Evolutionary conservation across 2,113 vertebrate species (phyloP), one percentile per base, ranked within the genome.

Genomic region (Chionodraco myersi): DNA sequence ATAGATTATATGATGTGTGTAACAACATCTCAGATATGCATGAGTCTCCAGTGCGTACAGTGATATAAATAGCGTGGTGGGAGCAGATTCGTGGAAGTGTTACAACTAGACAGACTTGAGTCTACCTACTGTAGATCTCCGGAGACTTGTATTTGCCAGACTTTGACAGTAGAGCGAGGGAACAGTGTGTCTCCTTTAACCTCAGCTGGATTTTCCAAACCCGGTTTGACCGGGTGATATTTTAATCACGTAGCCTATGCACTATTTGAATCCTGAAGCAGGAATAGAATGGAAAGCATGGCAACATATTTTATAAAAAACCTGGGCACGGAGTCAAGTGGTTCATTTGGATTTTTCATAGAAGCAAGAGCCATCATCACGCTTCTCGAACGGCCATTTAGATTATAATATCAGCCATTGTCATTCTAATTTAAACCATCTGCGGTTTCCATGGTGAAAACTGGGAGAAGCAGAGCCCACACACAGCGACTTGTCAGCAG

Each of bases 361-460:
- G 34, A 47, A 77, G 59, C 16, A 18, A 15, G 52, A 58, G 14
- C 47, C 71, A 52, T 74, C 68, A 63, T 64, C 23, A 21, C 57
- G 60, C 48, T 62, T 58, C 68, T 62, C 54, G 49, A 72, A 73
- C 80, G 60, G 67, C 62, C 54, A 67, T 88, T 86, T 82, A 66
- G 79, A 73, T 84, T 90, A 81, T 72, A 84, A 86, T 78, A 85
- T 77, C 82, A 79, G 69, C 88, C 77, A 85, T 87, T 90, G 87
- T 88, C 77, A 82, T 85, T 88, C 49, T 83, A 83, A 88, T 88
- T 88, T 57, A 47, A 75, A 70, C 79, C 83, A 85, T 91, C 85
- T 89, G 79, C 51, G 47, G 90, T 92, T 92, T 86, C 90, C 92
- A 93, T 93, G 89, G 90, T 90, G 88, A 92, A 83, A 82, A 75